Conservation (phyloP, 2,113 vertebrate genomes). For the Pterocles gutturalis region DNA sequence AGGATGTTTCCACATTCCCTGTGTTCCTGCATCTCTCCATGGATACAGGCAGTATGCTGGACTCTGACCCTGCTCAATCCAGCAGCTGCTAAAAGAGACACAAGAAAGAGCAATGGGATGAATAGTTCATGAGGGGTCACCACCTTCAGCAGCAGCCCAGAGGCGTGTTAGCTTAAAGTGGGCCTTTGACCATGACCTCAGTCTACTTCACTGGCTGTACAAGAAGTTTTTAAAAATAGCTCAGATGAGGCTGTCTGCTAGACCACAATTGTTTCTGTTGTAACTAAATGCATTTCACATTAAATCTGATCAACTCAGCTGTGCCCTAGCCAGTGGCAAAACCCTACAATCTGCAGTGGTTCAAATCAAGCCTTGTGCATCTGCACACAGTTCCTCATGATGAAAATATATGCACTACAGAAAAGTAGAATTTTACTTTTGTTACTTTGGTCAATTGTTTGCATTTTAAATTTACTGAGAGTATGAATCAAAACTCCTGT, state of each 20-base stretch:
- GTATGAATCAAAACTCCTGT: neutral
- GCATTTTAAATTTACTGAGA: neutral
- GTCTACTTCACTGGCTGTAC: neutral
- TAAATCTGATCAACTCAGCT: neutral
- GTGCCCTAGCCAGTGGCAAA: neutral
- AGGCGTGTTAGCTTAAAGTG: neutral
- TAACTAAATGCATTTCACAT: neutral
- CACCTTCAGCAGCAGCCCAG: neutral
- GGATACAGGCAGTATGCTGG: neutral
- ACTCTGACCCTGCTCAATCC: neutral
- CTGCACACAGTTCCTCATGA: neutral
- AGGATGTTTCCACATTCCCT: neutral
- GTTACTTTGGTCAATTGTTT: neutral
- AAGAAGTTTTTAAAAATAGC: neutral
- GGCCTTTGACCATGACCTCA: neutral
- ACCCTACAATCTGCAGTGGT: neutral
- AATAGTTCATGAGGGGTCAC: neutral
- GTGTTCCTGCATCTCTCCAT: neutral
- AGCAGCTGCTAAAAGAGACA: neutral
- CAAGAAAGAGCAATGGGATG: neutral
- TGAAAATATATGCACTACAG: neutral
- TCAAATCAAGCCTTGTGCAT: neutral
- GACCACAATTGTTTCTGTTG: neutral
- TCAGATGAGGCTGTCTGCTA: neutral
- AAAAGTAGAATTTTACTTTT: neutral